These are phyloP conservation scores for Opisthocomus hoazin DNA, from an alignment of 2,113 vertebrate genomes.

Conservation along the genomic window DNA sequence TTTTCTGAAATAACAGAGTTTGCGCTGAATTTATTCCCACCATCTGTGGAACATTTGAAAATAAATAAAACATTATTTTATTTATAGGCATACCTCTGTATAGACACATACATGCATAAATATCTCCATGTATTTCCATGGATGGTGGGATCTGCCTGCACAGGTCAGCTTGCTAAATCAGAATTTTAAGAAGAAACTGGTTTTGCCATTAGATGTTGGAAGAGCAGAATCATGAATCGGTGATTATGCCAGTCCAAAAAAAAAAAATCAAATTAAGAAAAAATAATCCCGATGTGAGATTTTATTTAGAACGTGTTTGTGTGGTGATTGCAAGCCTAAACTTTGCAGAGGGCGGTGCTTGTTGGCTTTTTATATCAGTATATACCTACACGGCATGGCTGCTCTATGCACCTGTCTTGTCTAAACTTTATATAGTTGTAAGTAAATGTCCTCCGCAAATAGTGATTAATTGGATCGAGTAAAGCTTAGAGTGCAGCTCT, in stretches of 20 bases:
- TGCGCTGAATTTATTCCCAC: neutral
- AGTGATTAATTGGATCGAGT: neutral
- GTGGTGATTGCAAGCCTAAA: neutral
- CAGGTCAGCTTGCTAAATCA: constrained; percentile 9
- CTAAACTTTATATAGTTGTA: neutral
- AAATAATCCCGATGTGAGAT: neutral
- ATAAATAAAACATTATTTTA: neutral
- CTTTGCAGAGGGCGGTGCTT: neutral
- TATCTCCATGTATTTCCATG: neutral
- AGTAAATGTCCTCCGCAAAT: neutral
- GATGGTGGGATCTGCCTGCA: neutral
- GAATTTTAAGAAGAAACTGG: neutral
- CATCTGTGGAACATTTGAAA: neutral
- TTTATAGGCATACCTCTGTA: neutral
- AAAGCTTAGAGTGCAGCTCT: neutral
- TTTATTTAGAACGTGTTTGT: neutral
- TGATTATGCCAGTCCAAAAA: constrained; percentile 13
- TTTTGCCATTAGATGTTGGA: constrained; percentile 19
- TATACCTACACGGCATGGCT: neutral
- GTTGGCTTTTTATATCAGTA: neutral
- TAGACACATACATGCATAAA: neutral
- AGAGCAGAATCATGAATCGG: neutral
- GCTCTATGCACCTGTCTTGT: neutral
- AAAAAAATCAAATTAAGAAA: neutral
- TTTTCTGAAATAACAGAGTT: neutral